Evolutionary conservation across 2,888 invertebrate species (phyloP).

Genomic region (Tryphoninae sp.): DNA sequence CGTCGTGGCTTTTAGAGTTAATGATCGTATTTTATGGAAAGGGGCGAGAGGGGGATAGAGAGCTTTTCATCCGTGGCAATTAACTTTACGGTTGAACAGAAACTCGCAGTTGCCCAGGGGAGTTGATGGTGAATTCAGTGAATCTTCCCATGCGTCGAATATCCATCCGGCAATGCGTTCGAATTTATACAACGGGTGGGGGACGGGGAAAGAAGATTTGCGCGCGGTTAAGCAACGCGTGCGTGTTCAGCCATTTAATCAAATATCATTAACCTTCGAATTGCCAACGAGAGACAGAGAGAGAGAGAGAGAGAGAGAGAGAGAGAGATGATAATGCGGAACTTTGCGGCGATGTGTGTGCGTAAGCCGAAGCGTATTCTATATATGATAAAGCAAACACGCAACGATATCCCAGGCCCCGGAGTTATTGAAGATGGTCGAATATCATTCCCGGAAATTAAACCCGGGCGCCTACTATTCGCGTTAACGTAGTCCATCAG

Average conservation of each 20-base stretch:
- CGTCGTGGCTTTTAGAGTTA: constrained; percentile 17
- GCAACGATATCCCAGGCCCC: constrained; percentile 41
- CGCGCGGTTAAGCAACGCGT: constrained; percentile 22
- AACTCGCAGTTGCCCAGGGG: constrained; percentile 43
- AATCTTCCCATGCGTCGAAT: constrained; percentile 53
- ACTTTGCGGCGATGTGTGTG: constrained; percentile 47
- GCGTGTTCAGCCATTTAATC: constrained; percentile 63
- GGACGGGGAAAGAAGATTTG: too few species aligned
- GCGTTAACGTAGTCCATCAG: background rate
- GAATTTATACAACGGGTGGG: constrained; percentile 14
- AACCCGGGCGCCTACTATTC: constrained; percentile 35
- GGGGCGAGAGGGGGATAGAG: background rate
- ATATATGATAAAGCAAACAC: constrained; percentile 56
- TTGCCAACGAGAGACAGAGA: constrained; percentile 38
- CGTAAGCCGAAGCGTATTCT: constrained; percentile 40
- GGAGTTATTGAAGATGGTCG: constrained; percentile 54
- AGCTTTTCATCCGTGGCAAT: constrained; percentile 50
- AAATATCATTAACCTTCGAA: constrained; percentile 61
- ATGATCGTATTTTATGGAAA: constrained; percentile 46
- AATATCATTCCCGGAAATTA: constrained; percentile 60
- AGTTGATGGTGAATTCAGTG: constrained; percentile 48
- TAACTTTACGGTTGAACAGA: constrained; percentile 57
- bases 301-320: constrained; percentile 37
- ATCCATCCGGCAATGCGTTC: constrained; percentile 42
- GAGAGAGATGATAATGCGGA: constrained; percentile 41